A percentile compares a stretch with the other conserved stretches of the same genome.
These are phyloP conservation scores for Odontothrips loti DNA, from an alignment of 2,888 invertebrate species.

Conservation along the genomic window DNA sequence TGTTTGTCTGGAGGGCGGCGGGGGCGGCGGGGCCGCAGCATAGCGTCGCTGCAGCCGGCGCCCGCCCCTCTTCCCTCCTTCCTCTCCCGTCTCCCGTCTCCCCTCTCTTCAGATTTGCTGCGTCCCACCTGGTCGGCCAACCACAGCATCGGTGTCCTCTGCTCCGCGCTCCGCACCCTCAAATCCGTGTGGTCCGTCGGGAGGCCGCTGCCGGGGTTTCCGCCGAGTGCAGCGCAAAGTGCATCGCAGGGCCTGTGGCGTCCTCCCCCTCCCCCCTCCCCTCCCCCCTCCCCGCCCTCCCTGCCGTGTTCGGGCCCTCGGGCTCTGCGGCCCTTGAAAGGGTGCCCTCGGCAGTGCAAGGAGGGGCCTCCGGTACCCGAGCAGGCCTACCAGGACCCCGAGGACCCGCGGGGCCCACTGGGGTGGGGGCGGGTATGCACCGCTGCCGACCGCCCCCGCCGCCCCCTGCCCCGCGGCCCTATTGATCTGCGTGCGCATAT, in stretches of 20 bases:
- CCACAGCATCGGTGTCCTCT: background rate
- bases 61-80: no score
- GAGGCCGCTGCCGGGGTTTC: no score
- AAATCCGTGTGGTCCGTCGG: no score
- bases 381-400: background rate
- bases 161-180: background rate
- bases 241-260: background rate
- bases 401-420: background rate
- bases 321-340: background rate
- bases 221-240: no score
- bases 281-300: background rate
- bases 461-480: background rate
- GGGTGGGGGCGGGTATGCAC: background rate
- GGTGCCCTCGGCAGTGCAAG: background rate
- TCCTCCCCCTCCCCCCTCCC: no score
- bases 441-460: background rate
- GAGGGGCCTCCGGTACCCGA: background rate
- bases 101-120: background rate
- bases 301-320: background rate
- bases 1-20: no score
- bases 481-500: slow-evolving; percentile 24
- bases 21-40: no score
- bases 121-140: background rate
- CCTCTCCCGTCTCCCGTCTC: background rate
- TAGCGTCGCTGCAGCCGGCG: no score